Percentiles rank a stretch among this genome's conserved stretches.
Evolutionary conservation across 2,888 invertebrate genomes (phyloP).

Genomic region (Gasteruption jaculator): DNA sequence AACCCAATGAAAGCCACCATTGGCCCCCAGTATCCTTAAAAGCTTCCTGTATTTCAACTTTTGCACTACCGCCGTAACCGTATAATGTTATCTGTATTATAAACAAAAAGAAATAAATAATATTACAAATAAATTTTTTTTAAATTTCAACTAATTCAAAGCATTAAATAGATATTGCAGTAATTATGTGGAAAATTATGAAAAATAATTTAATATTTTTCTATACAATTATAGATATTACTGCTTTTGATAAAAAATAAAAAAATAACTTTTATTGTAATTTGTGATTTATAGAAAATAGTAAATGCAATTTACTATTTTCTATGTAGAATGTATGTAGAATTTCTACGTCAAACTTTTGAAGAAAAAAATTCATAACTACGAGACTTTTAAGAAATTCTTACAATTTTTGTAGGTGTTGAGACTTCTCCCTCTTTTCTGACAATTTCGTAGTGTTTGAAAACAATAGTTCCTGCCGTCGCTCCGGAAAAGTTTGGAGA

Average conservation of each 20-base stretch:
- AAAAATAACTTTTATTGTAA: too few relatives aligned
- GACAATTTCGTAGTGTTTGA: constrained; percentile 52
- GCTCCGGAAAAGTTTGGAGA: constrained; percentile 57
- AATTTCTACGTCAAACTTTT: too few relatives aligned
- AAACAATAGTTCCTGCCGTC: constrained; percentile 56
- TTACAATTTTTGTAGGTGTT: constrained; percentile 29
- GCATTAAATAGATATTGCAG: constrained; percentile 1
- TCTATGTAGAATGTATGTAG: too few relatives aligned
- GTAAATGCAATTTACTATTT: too few relatives aligned
- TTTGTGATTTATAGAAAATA: constrained; percentile 21
- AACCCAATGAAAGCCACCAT: constrained; percentile 59
- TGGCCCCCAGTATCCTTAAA: constrained; percentile 57
- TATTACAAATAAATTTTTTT: not conserved
- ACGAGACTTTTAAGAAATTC: constrained; percentile 13
- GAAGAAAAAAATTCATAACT: too few relatives aligned
- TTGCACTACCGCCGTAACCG: constrained; percentile 60
- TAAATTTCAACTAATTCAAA: constrained; percentile 2
- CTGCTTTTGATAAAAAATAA: constrained; percentile 24
- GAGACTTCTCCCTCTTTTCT: constrained; percentile 25
- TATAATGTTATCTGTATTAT: constrained; percentile 51
- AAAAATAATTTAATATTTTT: constrained; percentile 17
- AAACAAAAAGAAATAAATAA: constrained; percentile 7
- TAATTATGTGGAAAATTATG: constrained; percentile 8
- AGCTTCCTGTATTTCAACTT: constrained; percentile 53
- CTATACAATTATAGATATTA: too few relatives aligned